phyloP scores from a whole-genome alignment of 2,888 invertebrate species.

The Seira ritae region DNA sequence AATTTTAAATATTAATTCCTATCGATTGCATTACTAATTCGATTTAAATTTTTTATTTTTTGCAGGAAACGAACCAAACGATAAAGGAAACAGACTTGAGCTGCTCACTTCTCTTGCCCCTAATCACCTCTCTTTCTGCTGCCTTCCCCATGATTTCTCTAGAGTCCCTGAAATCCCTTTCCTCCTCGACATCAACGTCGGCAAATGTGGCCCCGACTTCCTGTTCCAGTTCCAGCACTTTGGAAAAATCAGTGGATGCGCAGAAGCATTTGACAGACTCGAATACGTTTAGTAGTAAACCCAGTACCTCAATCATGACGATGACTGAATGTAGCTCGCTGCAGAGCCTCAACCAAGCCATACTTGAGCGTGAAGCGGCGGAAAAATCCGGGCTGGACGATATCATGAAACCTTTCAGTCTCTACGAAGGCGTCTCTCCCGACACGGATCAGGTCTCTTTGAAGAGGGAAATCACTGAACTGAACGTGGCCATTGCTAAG shows the following conservation, averaged over 20 bases:
- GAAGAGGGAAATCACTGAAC: conserved; percentile 66
- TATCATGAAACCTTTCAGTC: conserved; percentile 43
- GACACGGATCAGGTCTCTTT: conserved; percentile 61
- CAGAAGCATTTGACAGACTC: neutral
- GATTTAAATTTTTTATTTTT: too few species aligned
- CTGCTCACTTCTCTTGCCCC: conserved; percentile 69
- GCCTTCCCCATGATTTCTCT: conserved; percentile 59
- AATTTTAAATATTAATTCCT: neutral
- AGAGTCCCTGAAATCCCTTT: conserved; percentile 7
- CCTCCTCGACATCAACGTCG: neutral
- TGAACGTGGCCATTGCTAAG: conserved; percentile 67
- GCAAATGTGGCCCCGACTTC: neutral
- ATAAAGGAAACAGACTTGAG: conserved; percentile 67
- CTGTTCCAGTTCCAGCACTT: neutral
- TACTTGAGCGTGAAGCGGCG: conserved; percentile 71
- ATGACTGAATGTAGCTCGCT: conserved; percentile 61
- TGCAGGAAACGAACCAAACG: conserved; percentile 54
- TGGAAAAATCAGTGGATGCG: neutral
- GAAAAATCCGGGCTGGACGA: conserved; percentile 63
- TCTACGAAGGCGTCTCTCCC: conserved; percentile 47
- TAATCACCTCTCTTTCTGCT: conserved; percentile 65
- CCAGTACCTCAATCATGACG: conserved; percentile 28
- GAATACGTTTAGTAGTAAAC: neutral
- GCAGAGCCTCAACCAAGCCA: conserved; percentile 71
- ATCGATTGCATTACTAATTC: too few species aligned